A percentile compares a stretch with the other conserved stretches of the same genome.
Conservation (phyloP, 2,797 vertebrate genomes). For the Podargus strigoides region DNA sequence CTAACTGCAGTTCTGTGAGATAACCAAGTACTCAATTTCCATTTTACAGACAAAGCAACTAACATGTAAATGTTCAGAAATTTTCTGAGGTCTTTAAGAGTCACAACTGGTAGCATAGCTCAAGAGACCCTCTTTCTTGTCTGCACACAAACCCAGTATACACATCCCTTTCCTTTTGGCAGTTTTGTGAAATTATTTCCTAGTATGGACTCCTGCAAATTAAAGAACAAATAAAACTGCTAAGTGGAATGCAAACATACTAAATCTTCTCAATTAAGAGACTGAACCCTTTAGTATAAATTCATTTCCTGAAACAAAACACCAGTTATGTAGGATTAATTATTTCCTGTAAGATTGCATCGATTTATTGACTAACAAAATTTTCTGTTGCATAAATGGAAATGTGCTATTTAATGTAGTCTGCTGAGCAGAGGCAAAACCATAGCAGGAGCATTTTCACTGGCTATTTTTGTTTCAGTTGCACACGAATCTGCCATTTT, state of each 20-base stretch:
- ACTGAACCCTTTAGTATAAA: constrained; percentile 35
- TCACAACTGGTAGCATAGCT: background rate
- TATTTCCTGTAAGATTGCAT: constrained; percentile 11
- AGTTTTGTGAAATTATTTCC: constrained; percentile 25
- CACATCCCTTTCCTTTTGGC: background rate
- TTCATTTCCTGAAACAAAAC: constrained; percentile 48
- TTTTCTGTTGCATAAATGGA: constrained; percentile 9
- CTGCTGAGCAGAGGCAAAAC: background rate
- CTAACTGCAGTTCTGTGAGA: background rate
- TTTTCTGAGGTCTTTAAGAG: background rate
- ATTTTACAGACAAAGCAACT: background rate
- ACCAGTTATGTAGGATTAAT: constrained; percentile 25
- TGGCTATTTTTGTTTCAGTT: background rate
- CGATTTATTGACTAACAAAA: constrained; percentile 37
- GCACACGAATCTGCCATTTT: background rate
- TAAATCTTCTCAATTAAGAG: constrained; percentile 42
- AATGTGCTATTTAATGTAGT: background rate
- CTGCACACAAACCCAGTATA: background rate
- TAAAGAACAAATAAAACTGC: constrained; percentile 32
- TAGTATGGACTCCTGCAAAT: constrained; percentile 6
- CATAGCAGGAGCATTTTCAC: background rate
- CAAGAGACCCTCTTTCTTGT: background rate
- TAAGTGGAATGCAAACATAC: background rate
- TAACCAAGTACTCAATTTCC: background rate
- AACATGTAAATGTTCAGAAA: background rate